These are phyloP conservation scores for Sepiola atlantica DNA, from an alignment of 2,888 invertebrate species.

Conservation along the genomic window DNA sequence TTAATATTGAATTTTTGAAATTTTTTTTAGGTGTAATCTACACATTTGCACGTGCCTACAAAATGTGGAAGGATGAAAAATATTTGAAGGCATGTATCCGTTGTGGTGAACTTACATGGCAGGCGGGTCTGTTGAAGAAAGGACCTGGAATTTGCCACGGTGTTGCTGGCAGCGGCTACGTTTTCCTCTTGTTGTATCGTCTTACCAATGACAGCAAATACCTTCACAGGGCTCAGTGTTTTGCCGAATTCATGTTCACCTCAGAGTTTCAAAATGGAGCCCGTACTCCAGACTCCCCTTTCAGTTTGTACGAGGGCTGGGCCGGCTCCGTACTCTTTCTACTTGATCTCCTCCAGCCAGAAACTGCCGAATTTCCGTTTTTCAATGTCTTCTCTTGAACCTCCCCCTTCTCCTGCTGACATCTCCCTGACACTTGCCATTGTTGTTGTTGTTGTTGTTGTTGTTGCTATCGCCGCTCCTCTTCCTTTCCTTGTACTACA, in stretches of 20 bases:
- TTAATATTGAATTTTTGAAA: background rate
- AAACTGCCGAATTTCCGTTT: conserved; percentile 87
- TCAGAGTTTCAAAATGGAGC: conserved; percentile 77
- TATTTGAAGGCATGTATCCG: conserved; percentile 82
- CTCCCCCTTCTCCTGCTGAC: too few relatives aligned
- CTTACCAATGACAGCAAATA: conserved; percentile 83
- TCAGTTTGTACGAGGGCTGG: conserved; percentile 88
- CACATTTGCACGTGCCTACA: conserved; percentile 86
- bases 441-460: background rate
- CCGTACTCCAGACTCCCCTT: conserved; percentile 86
- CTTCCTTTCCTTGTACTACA: background rate
- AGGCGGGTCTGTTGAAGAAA: conserved; percentile 86
- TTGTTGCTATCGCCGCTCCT: background rate
- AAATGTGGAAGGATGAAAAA: conserved; percentile 83
- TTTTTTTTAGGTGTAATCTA: conserved; percentile 81
- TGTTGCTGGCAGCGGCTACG: conserved; percentile 72
- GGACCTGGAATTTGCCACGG: conserved; percentile 94
- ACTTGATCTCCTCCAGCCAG: conserved; percentile 83
- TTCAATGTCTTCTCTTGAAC: conserved; percentile 81
- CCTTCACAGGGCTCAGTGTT: conserved; percentile 82
- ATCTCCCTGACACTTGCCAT: too few relatives aligned
- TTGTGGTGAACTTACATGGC: conserved; percentile 87
- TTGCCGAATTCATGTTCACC: conserved; percentile 82
- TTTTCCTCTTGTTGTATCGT: conserved; percentile 80
- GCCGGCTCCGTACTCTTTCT: conserved; percentile 90